Percentiles rank a stretch among this genome's conserved stretches.
Evolutionary conservation across 2,113 vertebrate species (phyloP).

Genomic region (Scartelaos histophorus): DNA sequence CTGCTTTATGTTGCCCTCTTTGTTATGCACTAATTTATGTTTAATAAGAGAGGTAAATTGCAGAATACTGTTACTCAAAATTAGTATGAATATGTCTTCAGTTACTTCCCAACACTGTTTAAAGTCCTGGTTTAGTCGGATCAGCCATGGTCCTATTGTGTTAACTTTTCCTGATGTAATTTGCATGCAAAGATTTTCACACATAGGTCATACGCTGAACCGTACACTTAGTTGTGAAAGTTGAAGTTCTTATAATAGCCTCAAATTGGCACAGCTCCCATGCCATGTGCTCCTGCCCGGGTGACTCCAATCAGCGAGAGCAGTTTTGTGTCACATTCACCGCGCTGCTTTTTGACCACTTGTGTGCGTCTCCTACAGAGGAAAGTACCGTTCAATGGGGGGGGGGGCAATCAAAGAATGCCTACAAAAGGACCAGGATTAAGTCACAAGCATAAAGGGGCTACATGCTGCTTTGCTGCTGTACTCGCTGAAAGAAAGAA

Average conservation of each 20-base stretch:
- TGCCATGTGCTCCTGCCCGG: slow-evolving; percentile 10
- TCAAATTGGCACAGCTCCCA: slow-evolving; percentile 7
- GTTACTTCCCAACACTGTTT: too few relatives aligned
- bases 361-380: slow-evolving; percentile 6
- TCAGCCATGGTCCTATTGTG: too few relatives aligned
- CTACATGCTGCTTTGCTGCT: slow-evolving; percentile 18
- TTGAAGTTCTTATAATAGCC: slow-evolving; percentile 31
- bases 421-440: slow-evolving; percentile 11
- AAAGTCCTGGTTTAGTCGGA: too few relatives aligned
- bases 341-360: background rate
- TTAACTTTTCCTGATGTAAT: background rate
- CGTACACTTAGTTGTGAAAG: background rate
- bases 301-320: slow-evolving; percentile 3
- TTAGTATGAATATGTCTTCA: too few relatives aligned
- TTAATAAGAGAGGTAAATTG: too few relatives aligned
- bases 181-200: background rate
- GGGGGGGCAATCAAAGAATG: slow-evolving; percentile 19
- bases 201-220: background rate
- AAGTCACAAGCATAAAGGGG: slow-evolving; percentile 29
- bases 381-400: background rate
- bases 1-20: too few relatives aligned
- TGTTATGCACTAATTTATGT: too few relatives aligned
- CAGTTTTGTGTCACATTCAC: background rate
- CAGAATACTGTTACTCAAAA: too few relatives aligned
- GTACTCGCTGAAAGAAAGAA: background rate